Base-by-base conservation (phyloP, 2,113 vertebrate genomes). In the Sorex fumeus region DNA sequence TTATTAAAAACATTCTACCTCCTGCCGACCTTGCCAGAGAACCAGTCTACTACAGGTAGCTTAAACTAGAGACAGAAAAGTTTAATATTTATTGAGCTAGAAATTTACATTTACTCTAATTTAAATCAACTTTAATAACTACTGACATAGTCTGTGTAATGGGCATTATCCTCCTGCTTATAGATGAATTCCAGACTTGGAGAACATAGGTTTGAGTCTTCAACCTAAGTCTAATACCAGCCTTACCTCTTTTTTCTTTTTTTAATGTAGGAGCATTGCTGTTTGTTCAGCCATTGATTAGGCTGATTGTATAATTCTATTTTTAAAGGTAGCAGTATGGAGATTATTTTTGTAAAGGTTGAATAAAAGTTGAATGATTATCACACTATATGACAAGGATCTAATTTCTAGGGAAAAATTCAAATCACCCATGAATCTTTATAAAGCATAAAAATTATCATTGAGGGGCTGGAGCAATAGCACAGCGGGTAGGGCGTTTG, bases 391-490 rank as follows among this genome's bases (percentile, higher is more conserved):
- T 64, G 71, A 57, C 34, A 82, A 62, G 62, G 16, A 69, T 40
- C 40, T 74, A 76, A 87, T 87, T 21, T 75, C 30, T 40, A 84
- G 32, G 64, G 66, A 57, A 90, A 79, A 90, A 47, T 87, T 70
- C 40, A 28, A 64, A 64, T 23, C 23, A 64, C 23, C 15, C 62
- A 64, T 27, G 21, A 60, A 60, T 13, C 57, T 28, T 91, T 8
- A 25, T 64, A 69, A 85, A 77, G 15, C 40, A 25, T 82, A 43
- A 84, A 79, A 85, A 88, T 57, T 43, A 75, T 77, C 34, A 78
- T 28, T 66, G 34, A 88, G n/a, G n/a, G n/a, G n/a, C n/a, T n/a
- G n/a, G n/a, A n/a, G n/a, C n/a, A n/a, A n/a, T n/a, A n/a, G n/a
- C n/a, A n/a, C n/a, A n/a, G n/a, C n/a, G n/a, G n/a, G n/a, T n/a